These are phyloP conservation scores for Drepanosiphum platanoidis DNA, from an alignment of 2,888 invertebrate genomes.

Conservation along the genomic window DNA sequence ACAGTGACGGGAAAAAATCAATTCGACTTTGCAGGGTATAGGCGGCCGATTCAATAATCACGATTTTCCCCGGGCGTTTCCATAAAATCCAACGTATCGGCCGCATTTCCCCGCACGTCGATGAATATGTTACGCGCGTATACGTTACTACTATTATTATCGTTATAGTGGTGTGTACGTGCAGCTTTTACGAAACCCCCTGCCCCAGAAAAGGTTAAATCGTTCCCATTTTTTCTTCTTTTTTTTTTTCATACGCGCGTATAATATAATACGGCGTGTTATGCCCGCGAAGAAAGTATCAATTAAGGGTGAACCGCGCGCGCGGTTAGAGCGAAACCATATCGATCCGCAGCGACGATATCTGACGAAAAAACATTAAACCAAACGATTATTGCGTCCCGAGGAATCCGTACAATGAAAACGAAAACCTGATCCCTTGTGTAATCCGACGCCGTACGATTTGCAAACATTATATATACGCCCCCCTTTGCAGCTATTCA, in stretches of 20 bases:
- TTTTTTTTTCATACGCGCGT: neutral
- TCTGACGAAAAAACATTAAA: slow-evolving; percentile 35
- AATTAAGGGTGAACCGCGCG: neutral
- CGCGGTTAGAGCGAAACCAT: slow-evolving; percentile 4
- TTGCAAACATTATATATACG: slow-evolving; percentile 19
- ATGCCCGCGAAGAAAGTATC: neutral
- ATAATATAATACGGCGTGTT: too few species aligned
- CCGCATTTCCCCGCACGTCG: too few species aligned
- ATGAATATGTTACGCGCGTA: too few species aligned
- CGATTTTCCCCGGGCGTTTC: neutral
- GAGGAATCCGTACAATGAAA: neutral
- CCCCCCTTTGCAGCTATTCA: neutral
- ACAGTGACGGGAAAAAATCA: too few species aligned
- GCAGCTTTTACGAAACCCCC: neutral
- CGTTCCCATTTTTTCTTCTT: too few species aligned
- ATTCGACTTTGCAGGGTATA: too few species aligned
- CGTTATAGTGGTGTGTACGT: too few species aligned
- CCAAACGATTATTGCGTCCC: slow-evolving; percentile 47
- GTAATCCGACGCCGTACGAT: slow-evolving; percentile 41
- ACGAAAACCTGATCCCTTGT: slow-evolving; percentile 53
- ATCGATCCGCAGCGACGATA: slow-evolving; percentile 1
- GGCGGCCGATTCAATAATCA: too few species aligned
- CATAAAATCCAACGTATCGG: too few species aligned
- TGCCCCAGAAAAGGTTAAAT: neutral
- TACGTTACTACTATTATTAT: too few species aligned